Evolutionary conservation across 2,113 vertebrate species (phyloP).

Genomic region (Echinops telfairi): DNA sequence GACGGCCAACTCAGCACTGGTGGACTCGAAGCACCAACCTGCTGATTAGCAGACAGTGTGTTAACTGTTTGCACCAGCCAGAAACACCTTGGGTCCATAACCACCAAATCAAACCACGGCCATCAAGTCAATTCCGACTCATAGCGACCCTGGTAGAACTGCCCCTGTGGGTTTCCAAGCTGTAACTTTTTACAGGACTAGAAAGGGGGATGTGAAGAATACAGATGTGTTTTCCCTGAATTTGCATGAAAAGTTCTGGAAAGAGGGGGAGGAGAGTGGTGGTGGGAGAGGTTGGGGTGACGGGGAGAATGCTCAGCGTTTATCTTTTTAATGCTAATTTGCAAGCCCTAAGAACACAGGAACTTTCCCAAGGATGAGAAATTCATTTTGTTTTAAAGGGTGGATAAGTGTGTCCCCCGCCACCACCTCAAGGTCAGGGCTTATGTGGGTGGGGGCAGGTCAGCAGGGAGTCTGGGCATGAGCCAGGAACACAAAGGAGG

Average conservation of each 20-base stretch:
- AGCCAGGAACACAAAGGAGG: not conserved
- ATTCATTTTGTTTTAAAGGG: not conserved
- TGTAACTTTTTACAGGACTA: not conserved
- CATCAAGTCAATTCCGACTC: no score
- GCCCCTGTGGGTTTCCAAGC: no score
- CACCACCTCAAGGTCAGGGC: no score
- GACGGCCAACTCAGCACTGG: not conserved
- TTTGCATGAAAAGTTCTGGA: not conserved
- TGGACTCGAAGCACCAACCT: not conserved
- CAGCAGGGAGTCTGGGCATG: not conserved
- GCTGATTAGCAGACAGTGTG: not conserved
- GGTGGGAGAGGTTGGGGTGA: not conserved
- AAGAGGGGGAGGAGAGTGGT: not conserved
- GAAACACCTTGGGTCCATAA: not conserved
- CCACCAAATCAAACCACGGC: no score
- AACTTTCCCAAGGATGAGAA: not conserved
- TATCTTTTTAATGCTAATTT: not conserved
- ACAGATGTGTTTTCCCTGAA: not conserved
- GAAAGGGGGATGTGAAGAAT: not conserved
- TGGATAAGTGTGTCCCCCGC: no score
- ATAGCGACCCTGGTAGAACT: no score
- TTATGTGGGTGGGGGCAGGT: not conserved
- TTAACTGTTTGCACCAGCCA: not conserved
- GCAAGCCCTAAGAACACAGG: not conserved
- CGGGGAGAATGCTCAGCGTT: not conserved